phyloP scores from a whole-genome alignment of 2,888 invertebrate genomes.

The Xestobium rufovillosum region DNA sequence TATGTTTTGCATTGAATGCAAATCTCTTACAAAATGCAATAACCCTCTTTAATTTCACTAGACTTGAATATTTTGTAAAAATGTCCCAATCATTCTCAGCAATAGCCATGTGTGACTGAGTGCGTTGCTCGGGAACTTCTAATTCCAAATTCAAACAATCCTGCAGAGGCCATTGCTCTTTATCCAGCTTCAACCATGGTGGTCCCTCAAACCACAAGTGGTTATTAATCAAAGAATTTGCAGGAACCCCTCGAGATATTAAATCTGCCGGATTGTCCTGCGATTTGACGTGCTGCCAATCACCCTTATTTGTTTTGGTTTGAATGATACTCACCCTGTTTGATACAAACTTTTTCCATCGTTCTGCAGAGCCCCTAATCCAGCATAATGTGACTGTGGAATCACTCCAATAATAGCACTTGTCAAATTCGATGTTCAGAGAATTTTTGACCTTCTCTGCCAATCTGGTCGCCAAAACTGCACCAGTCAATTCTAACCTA shows the following conservation, averaged over 20 bases:
- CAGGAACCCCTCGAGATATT: slow-evolving; percentile 12
- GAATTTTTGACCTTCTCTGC: slow-evolving; percentile 12
- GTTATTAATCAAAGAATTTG: slow-evolving; percentile 5
- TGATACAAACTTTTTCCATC: slow-evolving; percentile 24
- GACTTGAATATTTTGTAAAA: slow-evolving; percentile 13
- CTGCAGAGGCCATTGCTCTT: too few relatives aligned
- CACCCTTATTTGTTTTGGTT: slow-evolving; percentile 5
- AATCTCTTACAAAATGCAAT: slow-evolving; percentile 14
- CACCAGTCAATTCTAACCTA: slow-evolving; percentile 28
- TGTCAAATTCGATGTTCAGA: slow-evolving; percentile 7
- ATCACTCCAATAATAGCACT: slow-evolving; percentile 24
- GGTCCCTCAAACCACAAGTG: slow-evolving; percentile 15
- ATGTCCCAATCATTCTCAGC: slow-evolving; percentile 2
- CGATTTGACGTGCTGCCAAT: slow-evolving; percentile 16
- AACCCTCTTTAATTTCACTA: slow-evolving; percentile 13
- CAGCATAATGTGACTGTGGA: slow-evolving; percentile 29
- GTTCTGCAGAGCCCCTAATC: slow-evolving; percentile 18
- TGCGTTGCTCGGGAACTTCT: slow-evolving; percentile 4
- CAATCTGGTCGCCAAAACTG: slow-evolving; percentile 25
- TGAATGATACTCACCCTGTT: slow-evolving; percentile 21
- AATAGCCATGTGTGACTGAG: background rate
- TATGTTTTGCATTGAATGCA: too few relatives aligned
- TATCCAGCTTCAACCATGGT: too few relatives aligned
- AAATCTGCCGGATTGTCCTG: too few relatives aligned
- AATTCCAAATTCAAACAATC: background rate